Conservation (phyloP, 2,113 vertebrate genomes). For the Paraplagusia blochii region DNA sequence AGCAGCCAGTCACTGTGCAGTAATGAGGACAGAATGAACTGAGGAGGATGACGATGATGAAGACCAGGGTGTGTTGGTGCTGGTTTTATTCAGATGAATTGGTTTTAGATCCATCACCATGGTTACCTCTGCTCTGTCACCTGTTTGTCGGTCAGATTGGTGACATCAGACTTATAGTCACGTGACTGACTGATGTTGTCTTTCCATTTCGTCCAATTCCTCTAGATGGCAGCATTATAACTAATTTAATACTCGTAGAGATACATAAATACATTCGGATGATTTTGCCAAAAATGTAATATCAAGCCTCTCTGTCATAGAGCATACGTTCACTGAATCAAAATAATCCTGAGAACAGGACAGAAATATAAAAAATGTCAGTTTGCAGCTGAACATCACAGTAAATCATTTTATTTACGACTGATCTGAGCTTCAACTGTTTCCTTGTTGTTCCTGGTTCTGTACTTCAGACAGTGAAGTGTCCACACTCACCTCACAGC, state of each 20-base stretch:
- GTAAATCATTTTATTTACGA: conserved; percentile 5
- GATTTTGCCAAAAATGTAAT: too few relatives aligned
- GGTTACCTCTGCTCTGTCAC: not conserved
- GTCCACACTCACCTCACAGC: conserved; percentile 6
- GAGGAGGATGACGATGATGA: too few relatives aligned
- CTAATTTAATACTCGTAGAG: too few relatives aligned
- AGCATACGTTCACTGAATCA: not conserved
- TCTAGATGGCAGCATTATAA: too few relatives aligned
- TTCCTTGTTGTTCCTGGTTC: conserved; percentile 10
- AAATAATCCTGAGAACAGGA: not conserved
- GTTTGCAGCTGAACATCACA: not conserved
- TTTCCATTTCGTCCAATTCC: too few relatives aligned
- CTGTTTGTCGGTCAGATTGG: not conserved
- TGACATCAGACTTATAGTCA: conserved; percentile 14
- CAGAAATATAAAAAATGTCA: not conserved
- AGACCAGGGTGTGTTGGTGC: too few relatives aligned
- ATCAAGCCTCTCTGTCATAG: not conserved
- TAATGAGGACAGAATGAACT: too few relatives aligned
- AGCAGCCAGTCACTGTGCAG: too few relatives aligned
- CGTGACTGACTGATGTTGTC: too few relatives aligned
- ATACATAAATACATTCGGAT: too few relatives aligned
- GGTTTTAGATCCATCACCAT: not conserved
- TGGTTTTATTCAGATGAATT: too few relatives aligned
- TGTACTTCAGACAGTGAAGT: conserved; percentile 11
- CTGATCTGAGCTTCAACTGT: conserved; percentile 7